A percentile compares a stretch with the other conserved stretches of the same genome.
These are phyloP conservation scores for Saimiri boliviensis DNA, from an alignment of 2,113 vertebrate genomes.

Conservation along the genomic window DNA sequence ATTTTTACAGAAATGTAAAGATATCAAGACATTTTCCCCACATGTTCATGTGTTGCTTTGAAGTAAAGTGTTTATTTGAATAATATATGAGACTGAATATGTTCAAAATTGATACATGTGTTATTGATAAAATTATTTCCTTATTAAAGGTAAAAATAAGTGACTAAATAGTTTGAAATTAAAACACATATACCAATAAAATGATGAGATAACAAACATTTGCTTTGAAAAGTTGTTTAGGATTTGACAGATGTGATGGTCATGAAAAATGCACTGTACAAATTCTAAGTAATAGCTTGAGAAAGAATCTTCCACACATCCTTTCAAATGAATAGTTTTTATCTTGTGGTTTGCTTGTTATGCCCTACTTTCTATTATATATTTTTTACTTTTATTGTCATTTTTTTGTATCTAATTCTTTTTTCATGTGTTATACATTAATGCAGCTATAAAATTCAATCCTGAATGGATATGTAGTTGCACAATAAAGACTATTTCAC, in stretches of 20 bases:
- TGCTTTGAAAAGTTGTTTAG: not conserved
- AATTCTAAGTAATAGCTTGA: not conserved
- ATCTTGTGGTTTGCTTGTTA: not conserved
- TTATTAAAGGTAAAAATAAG: not conserved
- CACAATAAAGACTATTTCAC: not conserved
- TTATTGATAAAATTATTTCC: not conserved
- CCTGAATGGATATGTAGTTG: not conserved
- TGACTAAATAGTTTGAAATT: not conserved
- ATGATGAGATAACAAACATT: not conserved
- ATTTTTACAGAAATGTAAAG: conserved; percentile 11
- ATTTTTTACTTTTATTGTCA: not conserved
- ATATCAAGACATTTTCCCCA: not conserved
- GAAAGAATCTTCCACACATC: not conserved
- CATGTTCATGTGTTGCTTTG: not conserved
- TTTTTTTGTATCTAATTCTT: not conserved
- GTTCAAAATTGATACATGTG: not conserved
- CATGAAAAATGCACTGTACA: not conserved
- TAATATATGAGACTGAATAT: not conserved
- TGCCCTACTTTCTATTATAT: not conserved
- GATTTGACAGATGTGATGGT: not conserved
- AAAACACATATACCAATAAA: not conserved
- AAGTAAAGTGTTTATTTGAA: not conserved
- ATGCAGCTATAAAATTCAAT: not conserved
- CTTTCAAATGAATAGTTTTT: not conserved
- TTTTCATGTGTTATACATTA: not conserved